phyloP scores from a whole-genome alignment of 2,888 invertebrate species.

The Macrosoma leucophasiata region DNA sequence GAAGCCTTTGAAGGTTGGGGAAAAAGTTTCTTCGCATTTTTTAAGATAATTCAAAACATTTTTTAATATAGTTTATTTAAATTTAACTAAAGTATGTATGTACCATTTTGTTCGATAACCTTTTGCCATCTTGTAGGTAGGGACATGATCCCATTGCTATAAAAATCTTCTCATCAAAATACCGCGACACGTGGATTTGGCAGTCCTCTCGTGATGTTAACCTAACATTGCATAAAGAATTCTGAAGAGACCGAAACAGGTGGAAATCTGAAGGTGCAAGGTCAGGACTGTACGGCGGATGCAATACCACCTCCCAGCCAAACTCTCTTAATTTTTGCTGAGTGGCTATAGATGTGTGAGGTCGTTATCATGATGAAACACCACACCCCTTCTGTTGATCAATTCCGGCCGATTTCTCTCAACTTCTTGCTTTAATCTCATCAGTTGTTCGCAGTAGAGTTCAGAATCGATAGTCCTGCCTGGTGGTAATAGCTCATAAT shows the following conservation, averaged over 20 bases:
- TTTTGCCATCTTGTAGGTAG: slow-evolving; percentile 12
- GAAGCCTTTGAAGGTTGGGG: too few species aligned
- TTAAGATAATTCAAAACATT: slow-evolving; percentile 3
- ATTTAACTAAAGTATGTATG: slow-evolving; percentile 2
- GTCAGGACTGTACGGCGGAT: slow-evolving; percentile 13
- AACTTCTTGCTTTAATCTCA: slow-evolving; percentile 29
- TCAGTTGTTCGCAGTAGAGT: slow-evolving; percentile 21
- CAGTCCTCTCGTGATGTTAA: background rate
- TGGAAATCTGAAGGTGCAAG: slow-evolving; percentile 18
- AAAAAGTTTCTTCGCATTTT: slow-evolving; percentile 8
- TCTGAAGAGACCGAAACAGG: background rate
- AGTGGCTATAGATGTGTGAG: slow-evolving; percentile 21
- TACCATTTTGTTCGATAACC: slow-evolving; percentile 8
- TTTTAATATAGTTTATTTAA: slow-evolving; percentile 3
- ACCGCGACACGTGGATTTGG: background rate
- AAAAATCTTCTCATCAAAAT: slow-evolving; percentile 14
- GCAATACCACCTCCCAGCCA: slow-evolving; percentile 15
- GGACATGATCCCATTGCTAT: slow-evolving; percentile 13
- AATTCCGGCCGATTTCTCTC: slow-evolving; percentile 2
- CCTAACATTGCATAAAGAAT: background rate
- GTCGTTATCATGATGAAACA: slow-evolving; percentile 23
- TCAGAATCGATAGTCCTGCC: slow-evolving; percentile 22
- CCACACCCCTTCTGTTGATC: too few species aligned
- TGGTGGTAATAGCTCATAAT: slow-evolving; percentile 23
- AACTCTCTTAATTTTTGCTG: slow-evolving; percentile 20